Evolutionary conservation across 1,140 invertebrate genomes (phyloP), one percentile per base, ranked within the genome.

Genomic region (Microplitis mediator): DNA sequence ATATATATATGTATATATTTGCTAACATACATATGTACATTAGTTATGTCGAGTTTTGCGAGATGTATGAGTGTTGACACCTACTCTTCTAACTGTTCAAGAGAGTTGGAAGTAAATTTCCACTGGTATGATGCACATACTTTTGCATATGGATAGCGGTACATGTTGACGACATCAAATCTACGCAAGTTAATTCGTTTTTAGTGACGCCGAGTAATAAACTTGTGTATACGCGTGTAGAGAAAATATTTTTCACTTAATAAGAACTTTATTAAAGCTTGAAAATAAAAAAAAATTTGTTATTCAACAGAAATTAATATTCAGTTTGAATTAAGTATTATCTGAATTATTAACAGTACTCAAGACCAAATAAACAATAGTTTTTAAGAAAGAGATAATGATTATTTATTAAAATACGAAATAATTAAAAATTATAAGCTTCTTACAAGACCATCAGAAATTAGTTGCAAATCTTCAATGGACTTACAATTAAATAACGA

Each of bases 71-170:
- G 14, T 62, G 60, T 62, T 62, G 60, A 62, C 32, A 62, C 35
- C 32, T 23, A 34, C 52, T 54, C 52, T 54, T 54, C 3, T 60
- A n/a, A 34, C 60, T 32, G 60, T 45, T 45, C 60, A 61, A 32
- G 35, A 32, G 60, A 13, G 63, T 45, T 45, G 63, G 36, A 45
- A 51, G 63, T 65, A 31, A 58, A 58, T 58, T 51, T 65, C 14
- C 16, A 50, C 13, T 16, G 16, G 45, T n/a, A 51, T 65, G 14
- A 31, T 61, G 11, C 11, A 45, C 16, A 58, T 31, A 58, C 63
- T 65, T 11, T 23, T 65, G 63, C 63, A 65, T 65, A 65, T 65
- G 63, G 63, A 65, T 65, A 23, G 39, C 14, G 8, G 35, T 8
- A 45, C 11, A 11, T 45, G 39, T 45, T 45, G 6, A 45, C 11